Evolutionary conservation across 2,888 invertebrate species (phyloP).

Genomic region (Pseudococcus viburni): DNA sequence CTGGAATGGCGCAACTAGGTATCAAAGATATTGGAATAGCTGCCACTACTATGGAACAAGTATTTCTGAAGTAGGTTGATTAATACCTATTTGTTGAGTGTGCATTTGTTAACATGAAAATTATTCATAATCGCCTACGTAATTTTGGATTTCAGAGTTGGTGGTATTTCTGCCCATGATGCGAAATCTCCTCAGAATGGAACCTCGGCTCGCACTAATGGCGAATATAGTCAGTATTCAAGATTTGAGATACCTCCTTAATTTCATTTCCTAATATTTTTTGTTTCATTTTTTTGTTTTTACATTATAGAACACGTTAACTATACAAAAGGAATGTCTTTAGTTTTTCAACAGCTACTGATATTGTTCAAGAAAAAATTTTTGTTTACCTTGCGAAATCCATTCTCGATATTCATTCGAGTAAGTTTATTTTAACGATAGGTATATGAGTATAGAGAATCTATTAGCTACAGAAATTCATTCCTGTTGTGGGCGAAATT

Average conservation of each 20-base stretch:
- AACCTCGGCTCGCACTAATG: too few species aligned
- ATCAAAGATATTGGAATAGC: conserved; percentile 86
- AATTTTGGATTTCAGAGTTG: not conserved
- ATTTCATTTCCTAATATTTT: not conserved
- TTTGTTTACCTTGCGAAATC: not conserved
- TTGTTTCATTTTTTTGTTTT: not conserved
- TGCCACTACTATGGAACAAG: conserved; percentile 92
- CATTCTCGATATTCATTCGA: not conserved
- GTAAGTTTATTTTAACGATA: too few species aligned
- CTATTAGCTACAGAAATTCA: too few species aligned
- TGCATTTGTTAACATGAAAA: not conserved
- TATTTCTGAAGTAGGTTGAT: conserved; percentile 82
- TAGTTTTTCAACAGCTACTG: conserved; percentile 1
- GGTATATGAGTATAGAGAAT: too few species aligned
- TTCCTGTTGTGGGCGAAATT: too few species aligned
- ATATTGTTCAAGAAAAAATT: conserved; percentile 32
- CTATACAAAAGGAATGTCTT: not conserved
- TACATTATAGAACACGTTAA: not conserved
- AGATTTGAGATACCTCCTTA: not conserved
- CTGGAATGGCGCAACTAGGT: conserved; percentile 75
- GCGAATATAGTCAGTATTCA: not conserved
- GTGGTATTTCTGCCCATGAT: not conserved
- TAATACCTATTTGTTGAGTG: not conserved
- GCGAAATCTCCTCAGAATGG: not conserved
- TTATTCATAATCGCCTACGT: too few species aligned